These are phyloP conservation scores for Trididemnum nubilum DNA, from an alignment of 23 tunicate genomes.

Conservation along the genomic window DNA sequence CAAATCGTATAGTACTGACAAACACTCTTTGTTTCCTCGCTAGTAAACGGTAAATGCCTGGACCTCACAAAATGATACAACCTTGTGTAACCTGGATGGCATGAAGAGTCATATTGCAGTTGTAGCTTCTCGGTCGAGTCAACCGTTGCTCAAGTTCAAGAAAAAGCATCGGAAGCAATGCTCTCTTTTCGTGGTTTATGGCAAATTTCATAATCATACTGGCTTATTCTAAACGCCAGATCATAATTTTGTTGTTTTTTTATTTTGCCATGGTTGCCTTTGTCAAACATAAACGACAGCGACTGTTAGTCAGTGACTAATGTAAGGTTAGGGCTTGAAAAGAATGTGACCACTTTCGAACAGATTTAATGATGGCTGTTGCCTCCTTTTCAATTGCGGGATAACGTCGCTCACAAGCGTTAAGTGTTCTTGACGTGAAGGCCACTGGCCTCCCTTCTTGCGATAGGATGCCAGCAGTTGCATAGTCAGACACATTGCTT, in stretches of 20 bases:
- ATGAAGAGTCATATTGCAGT: too few relatives aligned
- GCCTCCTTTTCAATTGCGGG: conserved; percentile 10
- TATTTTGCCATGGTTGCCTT: not conserved
- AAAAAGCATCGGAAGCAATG: too few relatives aligned
- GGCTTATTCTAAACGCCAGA: not conserved
- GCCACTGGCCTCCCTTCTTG: conserved; percentile 25
- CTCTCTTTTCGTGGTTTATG: too few relatives aligned
- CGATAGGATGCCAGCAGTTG: not conserved
- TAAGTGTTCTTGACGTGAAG: not conserved
- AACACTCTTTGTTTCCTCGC: too few relatives aligned
- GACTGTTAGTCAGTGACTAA: conserved; percentile 6
- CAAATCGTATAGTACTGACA: too few relatives aligned
- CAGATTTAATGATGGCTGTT: not conserved
- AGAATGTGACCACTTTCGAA: not conserved
- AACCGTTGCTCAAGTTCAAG: too few relatives aligned
- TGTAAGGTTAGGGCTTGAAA: not conserved
- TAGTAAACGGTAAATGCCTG: too few relatives aligned
- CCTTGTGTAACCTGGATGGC: too few relatives aligned
- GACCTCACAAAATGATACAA: too few relatives aligned
- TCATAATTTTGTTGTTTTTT: conserved; percentile 18
- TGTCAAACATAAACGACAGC: conserved; percentile 5
- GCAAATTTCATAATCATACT: too few relatives aligned
- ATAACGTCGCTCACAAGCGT: conserved; percentile 1
- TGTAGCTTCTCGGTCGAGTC: too few relatives aligned
- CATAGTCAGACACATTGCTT: not conserved